Evolutionary conservation across 37 sponge, comb jelly and placozoan species (phyloP).

Genomic region (Halisarca cf. caerulea): DNA sequence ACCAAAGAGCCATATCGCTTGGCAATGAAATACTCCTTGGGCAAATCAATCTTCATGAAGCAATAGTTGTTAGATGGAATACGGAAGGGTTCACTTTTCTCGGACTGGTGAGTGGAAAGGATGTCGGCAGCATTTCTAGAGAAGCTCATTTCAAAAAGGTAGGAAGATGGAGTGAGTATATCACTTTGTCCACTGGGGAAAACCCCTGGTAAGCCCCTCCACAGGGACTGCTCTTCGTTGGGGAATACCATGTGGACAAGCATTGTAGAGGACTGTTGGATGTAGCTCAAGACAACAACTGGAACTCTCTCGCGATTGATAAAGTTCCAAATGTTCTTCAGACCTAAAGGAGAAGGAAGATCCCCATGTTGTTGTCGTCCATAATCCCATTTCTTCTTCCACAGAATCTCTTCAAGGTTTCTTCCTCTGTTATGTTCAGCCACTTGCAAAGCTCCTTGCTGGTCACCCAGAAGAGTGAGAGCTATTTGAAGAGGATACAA

Average conservation of each 20-base stretch:
- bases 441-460: constrained; percentile 31
- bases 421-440: constrained; percentile 69
- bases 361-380: background rate
- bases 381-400: constrained; percentile 26
- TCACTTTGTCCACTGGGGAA: no score
- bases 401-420: constrained; percentile 68
- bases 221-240: no score
- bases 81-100: background rate
- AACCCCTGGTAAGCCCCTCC: background rate
- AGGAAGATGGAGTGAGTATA: no score
- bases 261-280: background rate
- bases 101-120: no score
- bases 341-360: background rate
- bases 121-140: no score
- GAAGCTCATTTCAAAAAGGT: no score
- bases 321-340: background rate
- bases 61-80: constrained; percentile 2
- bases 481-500: constrained; percentile 62
- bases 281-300: constrained; percentile 6
- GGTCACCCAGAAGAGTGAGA: constrained; percentile 36
- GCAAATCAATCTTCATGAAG: background rate
- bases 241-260: constrained; percentile 15
- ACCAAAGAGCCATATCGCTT: background rate
- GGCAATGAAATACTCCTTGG: background rate
- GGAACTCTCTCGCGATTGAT: background rate